Base-by-base conservation (phyloP, 2,888 invertebrate species). In the Tenthredo amoena region DNA sequence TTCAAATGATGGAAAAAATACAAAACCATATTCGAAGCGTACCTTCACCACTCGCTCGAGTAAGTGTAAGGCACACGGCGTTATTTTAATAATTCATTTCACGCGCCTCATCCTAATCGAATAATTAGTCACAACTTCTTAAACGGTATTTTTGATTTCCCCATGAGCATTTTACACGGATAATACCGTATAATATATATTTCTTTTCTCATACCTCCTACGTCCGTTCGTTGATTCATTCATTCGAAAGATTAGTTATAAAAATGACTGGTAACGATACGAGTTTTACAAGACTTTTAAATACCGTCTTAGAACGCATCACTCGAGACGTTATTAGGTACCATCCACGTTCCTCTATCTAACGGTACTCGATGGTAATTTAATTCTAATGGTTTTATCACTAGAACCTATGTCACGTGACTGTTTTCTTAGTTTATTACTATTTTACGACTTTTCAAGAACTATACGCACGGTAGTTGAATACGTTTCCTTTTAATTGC, bases 311-410 rank as follows among this genome's bases (percentile, higher is more conserved):
- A n/a, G n/a, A 55, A 62, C 26, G 26, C 12, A 62, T 26, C 2
- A 62, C 26, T 26, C 21, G 21, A 62, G 62, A 62, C 26, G 71
- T 31, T 31, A 34, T n/a, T 71, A 34, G 12, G 10, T 55, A 18
- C 37, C 1, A 12, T 10, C 1, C 15, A 76, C 47, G 26, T 77
- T 31, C 77, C 18, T 50, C 50, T 15, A 31, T 15, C n/a, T 71
- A 68, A 81, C 62, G 81, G 58, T 43, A 68, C 81, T 62, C 15
- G 68, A 83, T 47, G 83, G 31, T 83, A 43, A 71, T 83, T 83
- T 71, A 68, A 68, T 68, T 83, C 83, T 83, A 83, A 83, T 83
- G 26, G 68, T 83, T 83, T 83, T 83, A 83, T 83, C 83, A 43
- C 68, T 37, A 47, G 50, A 83, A 71, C 83, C 34, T 71, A 68